Conservation (phyloP, 2,113 vertebrate genomes). For the Nothoprocta perdicaria region DNA sequence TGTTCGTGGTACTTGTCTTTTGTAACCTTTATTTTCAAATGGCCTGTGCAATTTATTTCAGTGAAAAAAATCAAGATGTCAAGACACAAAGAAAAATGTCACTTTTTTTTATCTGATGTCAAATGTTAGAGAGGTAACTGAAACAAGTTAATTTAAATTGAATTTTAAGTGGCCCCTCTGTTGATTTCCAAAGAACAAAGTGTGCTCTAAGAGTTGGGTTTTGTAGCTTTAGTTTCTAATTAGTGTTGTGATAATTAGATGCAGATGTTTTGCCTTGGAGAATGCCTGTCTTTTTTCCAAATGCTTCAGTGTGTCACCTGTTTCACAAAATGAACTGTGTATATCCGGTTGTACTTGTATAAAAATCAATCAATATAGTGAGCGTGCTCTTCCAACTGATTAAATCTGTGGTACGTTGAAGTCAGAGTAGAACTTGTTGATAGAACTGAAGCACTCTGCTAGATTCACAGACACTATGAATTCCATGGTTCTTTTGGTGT, state of each 20-base stretch:
- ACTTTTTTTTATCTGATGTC: neutral
- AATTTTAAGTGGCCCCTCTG: neutral
- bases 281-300: neutral
- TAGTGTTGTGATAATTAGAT: conserved; percentile 58
- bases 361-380: too few species aligned
- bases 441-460: neutral
- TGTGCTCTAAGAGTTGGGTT: neutral
- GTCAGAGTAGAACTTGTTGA: neutral
- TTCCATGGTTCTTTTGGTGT: neutral
- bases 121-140: neutral
- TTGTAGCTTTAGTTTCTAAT: conserved; percentile 20
- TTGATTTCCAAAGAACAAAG: neutral
- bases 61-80: conserved; percentile 18
- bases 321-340: neutral
- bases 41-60: neutral
- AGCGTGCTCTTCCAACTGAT: too few species aligned
- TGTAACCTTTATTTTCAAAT: neutral
- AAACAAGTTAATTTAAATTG: neutral
- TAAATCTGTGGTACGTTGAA: too few species aligned
- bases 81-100: neutral
- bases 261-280: conserved; percentile 30
- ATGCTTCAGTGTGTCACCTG: neutral
- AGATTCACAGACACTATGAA: neutral
- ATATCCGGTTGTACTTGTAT: too few species aligned
- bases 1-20: neutral